Evolutionary conservation across 2,888 invertebrate species (phyloP).

Genomic region (Cephus runcator): DNA sequence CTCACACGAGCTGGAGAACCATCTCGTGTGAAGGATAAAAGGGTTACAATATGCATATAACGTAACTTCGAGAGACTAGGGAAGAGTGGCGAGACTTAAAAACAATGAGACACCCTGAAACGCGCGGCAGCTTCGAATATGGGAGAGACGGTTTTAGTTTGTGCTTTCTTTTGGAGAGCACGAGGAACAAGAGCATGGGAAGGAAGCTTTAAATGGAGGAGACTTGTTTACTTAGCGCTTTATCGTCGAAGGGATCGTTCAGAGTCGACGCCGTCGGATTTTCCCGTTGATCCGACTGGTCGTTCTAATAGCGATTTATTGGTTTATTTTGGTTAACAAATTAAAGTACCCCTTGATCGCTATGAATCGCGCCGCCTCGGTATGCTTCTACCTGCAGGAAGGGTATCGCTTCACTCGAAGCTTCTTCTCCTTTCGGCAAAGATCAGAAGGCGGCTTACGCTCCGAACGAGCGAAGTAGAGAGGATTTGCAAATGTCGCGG

Average conservation of each 20-base stretch:
- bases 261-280: slow-evolving; percentile 25
- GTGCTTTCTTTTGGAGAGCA: slow-evolving; percentile 1
- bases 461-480: no score
- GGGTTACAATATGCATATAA: no score
- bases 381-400: neutral
- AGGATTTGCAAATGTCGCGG: no score
- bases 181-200: slow-evolving; percentile 1
- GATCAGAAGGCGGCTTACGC: neutral
- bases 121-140: no score
- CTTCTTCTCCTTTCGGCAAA: neutral
- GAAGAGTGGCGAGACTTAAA: no score
- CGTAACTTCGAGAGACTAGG: no score
- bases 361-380: slow-evolving; percentile 1
- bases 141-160: no score
- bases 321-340: slow-evolving; percentile 49
- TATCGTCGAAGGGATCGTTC: slow-evolving; percentile 42
- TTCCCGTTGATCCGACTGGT: slow-evolving; percentile 44
- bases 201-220: slow-evolving; percentile 6
- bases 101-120: no score
- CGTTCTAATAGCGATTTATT: slow-evolving; percentile 45
- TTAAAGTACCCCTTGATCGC: slow-evolving; percentile 31
- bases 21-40: no score
- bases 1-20: no score
- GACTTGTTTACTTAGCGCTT: slow-evolving; percentile 49
- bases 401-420: no score